Evolutionary conservation across 2,113 vertebrate genomes (phyloP).

Genomic region (Sylvilagus bachmani): DNA sequence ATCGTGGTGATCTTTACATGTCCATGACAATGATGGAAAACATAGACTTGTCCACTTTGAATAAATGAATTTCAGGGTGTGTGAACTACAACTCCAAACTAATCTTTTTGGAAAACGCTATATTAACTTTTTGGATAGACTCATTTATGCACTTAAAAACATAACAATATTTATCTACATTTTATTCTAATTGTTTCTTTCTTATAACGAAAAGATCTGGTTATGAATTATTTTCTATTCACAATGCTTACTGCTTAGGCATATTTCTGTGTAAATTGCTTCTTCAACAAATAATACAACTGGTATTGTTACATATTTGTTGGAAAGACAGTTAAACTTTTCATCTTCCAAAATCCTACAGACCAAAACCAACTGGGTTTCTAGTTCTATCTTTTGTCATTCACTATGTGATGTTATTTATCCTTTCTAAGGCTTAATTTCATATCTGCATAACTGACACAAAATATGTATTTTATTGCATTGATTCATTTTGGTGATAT

Average conservation of each 20-base stretch:
- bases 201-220: not conserved
- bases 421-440: not conserved
- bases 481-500: not conserved
- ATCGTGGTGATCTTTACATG: not conserved
- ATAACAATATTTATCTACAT: not conserved
- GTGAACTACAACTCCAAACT: not conserved
- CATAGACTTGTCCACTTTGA: not conserved
- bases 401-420: not conserved
- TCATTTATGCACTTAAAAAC: not conserved
- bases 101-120: not conserved
- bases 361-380: not conserved
- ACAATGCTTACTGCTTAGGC: not conserved
- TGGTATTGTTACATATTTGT: not conserved
- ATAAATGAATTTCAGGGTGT: not conserved
- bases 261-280: not conserved
- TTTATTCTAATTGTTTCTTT: not conserved
- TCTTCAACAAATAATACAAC: not conserved
- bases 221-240: not conserved
- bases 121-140: not conserved
- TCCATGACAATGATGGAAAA: not conserved
- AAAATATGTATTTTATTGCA: not conserved
- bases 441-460: not conserved
- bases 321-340: not conserved
- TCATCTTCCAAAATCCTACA: not conserved
- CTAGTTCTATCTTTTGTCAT: not conserved